A percentile compares a stretch with the other conserved stretches of the same genome.
These are phyloP conservation scores for Tangara arthus DNA, from an alignment of 2,797 vertebrate genomes.

Conservation along the genomic window DNA sequence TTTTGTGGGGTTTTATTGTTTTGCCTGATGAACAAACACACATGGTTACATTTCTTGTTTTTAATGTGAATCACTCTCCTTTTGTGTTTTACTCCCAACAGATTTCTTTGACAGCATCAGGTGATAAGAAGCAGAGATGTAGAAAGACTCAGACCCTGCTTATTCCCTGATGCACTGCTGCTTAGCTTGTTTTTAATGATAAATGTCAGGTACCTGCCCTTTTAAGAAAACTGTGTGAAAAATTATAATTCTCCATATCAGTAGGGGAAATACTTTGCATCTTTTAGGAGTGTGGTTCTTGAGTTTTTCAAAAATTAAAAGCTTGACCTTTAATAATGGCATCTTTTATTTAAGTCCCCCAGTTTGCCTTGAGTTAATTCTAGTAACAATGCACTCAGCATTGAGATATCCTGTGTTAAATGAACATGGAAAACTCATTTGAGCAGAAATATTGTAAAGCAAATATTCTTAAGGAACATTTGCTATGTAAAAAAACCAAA, in stretches of 20 bases:
- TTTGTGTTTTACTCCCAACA: not conserved
- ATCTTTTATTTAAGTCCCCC: not conserved
- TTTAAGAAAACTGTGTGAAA: not conserved
- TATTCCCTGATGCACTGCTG: not conserved
- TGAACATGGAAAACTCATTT: slow-evolving; percentile 25
- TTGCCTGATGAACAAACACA: rapidly evolving
- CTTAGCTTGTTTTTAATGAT: not conserved
- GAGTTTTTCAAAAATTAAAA: slow-evolving; percentile 5
- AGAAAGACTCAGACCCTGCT: not conserved
- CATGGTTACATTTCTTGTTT: not conserved
- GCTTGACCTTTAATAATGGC: slow-evolving; percentile 11
- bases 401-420: slow-evolving; percentile 36
- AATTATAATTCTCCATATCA: not conserved
- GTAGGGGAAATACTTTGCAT: not conserved
- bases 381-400: not conserved
- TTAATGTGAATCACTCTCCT: not conserved
- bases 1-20: no score
- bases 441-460: slow-evolving; percentile 33
- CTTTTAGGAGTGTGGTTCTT: not conserved
- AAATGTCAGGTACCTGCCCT: not conserved
- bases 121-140: not conserved
- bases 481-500: not conserved
- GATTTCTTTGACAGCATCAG: not conserved
- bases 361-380: not conserved
- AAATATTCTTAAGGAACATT: slow-evolving; percentile 28